Evolutionary conservation across 2,888 invertebrate species (phyloP), one percentile per base, ranked within the genome.

Genomic region (Eristalis arbustorum): DNA sequence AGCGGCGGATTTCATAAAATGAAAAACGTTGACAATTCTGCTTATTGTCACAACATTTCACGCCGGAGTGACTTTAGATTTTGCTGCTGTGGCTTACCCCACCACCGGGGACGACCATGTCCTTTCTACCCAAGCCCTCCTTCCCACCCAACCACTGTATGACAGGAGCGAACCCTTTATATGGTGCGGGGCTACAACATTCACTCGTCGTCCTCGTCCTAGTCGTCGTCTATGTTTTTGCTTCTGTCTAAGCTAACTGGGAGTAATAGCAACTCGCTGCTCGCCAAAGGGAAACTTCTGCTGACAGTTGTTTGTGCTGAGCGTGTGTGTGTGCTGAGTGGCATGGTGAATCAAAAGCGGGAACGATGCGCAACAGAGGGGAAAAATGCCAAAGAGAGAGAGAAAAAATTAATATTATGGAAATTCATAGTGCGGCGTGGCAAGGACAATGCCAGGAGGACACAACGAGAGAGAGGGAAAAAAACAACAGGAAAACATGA

Each of bases 1-100:
- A 49, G n/a, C 18, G 49, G 18, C 49, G 49, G 49, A 49, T 49
- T 74, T 72, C 75, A 79, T 69, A 73, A 81, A 81, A 81, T 73
- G 78, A 83, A 83, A 83, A 83, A 78, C 78, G 83, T 87, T 87
- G 87, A 87, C 87, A 87, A 87, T 87, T 83, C 87, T 87, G 87
- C 87, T 87, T 87, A 87, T 87, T 87, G 87, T 87, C 87, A 87
- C 87, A 87, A 87, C 87, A 87, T 87, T 87, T 87, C 82, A 87
- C 87, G 78, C 83, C 78, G 49, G 77, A 87, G 78, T 87, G 87
- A 87, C 78, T 87, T 79, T 75, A 63, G 78, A 83, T 87, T 87
- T 72, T 57, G 66, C 69, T 82, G 62, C 22, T 42, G 23, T 18
- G 23, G 40, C 61, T 61, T 61, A 57, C 34, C 11, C 23, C 23